Conservation (phyloP, 2,113 vertebrate genomes). For the Heterotilapia buettikoferi region DNA sequence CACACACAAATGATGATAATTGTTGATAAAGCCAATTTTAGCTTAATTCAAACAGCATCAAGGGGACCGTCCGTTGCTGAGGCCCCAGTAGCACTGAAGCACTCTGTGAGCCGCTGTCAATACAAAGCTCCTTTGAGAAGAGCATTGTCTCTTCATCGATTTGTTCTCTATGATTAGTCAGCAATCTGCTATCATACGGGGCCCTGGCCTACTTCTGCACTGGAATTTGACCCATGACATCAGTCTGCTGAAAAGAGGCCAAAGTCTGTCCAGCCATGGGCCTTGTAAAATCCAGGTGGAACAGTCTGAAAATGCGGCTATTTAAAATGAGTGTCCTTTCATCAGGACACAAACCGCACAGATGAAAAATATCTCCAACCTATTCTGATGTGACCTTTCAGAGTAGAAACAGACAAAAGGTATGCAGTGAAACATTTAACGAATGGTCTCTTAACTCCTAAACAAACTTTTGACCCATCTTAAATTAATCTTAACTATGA, state of each 20-base stretch:
- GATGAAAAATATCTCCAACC: not conserved
- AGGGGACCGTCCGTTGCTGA: not conserved
- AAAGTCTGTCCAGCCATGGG: slow-evolving; percentile 61
- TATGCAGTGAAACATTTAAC: not conserved
- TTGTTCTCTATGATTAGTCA: slow-evolving; percentile 73
- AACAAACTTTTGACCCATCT: slow-evolving; percentile 24
- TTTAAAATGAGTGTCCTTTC: not conserved
- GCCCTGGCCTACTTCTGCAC: slow-evolving; percentile 68
- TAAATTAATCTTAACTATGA: slow-evolving; percentile 7
- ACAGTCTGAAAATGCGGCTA: slow-evolving; percentile 30
- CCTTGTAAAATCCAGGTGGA: slow-evolving; percentile 58
- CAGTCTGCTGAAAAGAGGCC: slow-evolving; percentile 66
- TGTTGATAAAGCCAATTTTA: not conserved
- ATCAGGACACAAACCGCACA: not conserved
- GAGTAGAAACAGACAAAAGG: slow-evolving; percentile 20
- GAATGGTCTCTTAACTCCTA: slow-evolving; percentile 2
- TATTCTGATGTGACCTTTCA: not conserved
- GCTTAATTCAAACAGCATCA: not conserved
- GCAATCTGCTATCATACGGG: slow-evolving; percentile 70
- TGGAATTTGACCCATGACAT: slow-evolving; percentile 80
- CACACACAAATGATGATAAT: not conserved
- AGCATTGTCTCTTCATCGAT: slow-evolving; percentile 45
- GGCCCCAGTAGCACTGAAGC: slow-evolving; percentile 27
- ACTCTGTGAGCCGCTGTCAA: slow-evolving; percentile 26
- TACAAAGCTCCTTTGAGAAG: slow-evolving; percentile 69